Conservation (phyloP, 1,140 invertebrate species). For the Hydropsyche tenuis region DNA sequence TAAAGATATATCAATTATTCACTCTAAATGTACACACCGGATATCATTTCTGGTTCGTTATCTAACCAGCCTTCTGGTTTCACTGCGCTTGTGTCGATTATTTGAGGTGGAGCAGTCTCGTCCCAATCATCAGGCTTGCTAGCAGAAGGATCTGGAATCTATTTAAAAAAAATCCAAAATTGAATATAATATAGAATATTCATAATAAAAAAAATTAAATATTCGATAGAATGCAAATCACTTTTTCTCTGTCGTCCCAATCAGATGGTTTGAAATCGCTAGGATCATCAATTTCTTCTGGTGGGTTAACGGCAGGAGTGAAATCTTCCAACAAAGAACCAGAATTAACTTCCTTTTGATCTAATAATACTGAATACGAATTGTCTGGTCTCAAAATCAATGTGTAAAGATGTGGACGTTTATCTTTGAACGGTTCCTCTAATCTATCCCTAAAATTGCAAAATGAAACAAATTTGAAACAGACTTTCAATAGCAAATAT, state of each 20-base stretch:
- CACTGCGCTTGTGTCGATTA: slow-evolving; percentile 85
- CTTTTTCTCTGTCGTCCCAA: slow-evolving; percentile 97
- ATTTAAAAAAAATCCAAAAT: slow-evolving; percentile 34
- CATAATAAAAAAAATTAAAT: background rate
- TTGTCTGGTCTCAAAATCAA: slow-evolving; percentile 90
- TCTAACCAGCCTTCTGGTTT: slow-evolving; percentile 96
- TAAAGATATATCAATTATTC: no score
- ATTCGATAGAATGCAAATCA: slow-evolving; percentile 44
- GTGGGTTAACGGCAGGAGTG: slow-evolving; percentile 92
- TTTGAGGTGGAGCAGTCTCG: slow-evolving; percentile 89
- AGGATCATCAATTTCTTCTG: slow-evolving; percentile 94
- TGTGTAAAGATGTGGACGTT: slow-evolving; percentile 94
- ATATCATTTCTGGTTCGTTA: slow-evolving; percentile 86
- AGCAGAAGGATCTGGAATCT: slow-evolving; percentile 86
- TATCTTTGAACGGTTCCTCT: slow-evolving; percentile 92
- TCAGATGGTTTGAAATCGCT: slow-evolving; percentile 87
- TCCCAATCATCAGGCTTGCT: slow-evolving; percentile 95
- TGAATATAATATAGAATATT: background rate
- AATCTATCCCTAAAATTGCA: slow-evolving; percentile 67
- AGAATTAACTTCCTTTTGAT: slow-evolving; percentile 81
- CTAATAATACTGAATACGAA: slow-evolving; percentile 73
- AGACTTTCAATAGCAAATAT: no score
- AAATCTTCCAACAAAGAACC: slow-evolving; percentile 91
- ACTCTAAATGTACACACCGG: slow-evolving; percentile 56
- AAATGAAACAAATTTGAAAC: slow-evolving; percentile 28